These are phyloP conservation scores for Leuciscus waleckii DNA, from an alignment of 2,797 vertebrate species.

Conservation along the genomic window DNA sequence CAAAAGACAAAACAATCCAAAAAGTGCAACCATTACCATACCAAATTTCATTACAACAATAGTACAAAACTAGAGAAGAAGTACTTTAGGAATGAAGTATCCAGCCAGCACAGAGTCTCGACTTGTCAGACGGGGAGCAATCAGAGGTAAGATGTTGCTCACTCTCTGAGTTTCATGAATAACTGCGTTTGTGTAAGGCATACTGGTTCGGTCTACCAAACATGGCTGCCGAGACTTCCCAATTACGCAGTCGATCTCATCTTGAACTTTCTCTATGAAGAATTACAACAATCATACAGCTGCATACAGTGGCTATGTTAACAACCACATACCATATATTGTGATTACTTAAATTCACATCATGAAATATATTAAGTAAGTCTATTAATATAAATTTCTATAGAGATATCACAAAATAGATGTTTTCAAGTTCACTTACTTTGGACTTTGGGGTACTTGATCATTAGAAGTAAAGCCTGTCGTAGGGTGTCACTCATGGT, in stretches of 20 bases:
- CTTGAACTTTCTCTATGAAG: conserved; percentile 56
- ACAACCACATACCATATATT: neutral
- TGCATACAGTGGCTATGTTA: neutral
- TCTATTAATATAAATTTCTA: conserved; percentile 19
- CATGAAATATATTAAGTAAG: neutral
- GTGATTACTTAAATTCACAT: neutral
- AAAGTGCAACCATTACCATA: neutral
- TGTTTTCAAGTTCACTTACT: conserved; percentile 68
- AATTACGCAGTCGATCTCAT: conserved; percentile 58
- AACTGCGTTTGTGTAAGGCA: conserved; percentile 78
- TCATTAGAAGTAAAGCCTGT: conserved; percentile 83
- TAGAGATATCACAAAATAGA: neutral
- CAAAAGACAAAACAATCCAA: neutral
- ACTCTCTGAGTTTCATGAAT: conserved; percentile 78
- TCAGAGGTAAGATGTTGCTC: conserved; percentile 69
- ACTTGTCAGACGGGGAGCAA: conserved; percentile 48
- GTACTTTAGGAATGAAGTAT: conserved; percentile 76
- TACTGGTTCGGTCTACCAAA: conserved; percentile 57
- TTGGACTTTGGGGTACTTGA: conserved; percentile 83
- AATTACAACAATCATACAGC: neutral
- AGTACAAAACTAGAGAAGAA: neutral
- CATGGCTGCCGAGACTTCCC: conserved; percentile 50
- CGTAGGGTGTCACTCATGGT: conserved; percentile 73
- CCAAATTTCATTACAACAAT: neutral
- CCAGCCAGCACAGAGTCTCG: conserved; percentile 59